A percentile compares a stretch with the other conserved stretches of the same genome.
Evolutionary conservation across 2,113 vertebrate genomes (phyloP).

Genomic region (Tylochromis polylepis): DNA sequence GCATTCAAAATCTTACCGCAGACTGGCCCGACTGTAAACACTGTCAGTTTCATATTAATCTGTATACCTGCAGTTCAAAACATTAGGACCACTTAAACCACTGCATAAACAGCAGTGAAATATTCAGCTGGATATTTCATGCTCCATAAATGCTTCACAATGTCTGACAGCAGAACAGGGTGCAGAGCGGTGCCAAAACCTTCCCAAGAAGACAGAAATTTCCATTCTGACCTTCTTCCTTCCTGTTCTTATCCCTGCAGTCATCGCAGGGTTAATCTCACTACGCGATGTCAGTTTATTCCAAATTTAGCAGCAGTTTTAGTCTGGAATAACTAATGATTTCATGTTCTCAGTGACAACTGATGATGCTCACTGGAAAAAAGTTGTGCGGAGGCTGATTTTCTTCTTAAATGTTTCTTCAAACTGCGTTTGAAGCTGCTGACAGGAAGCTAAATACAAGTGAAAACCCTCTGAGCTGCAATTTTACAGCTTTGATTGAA

Average conservation of each 20-base stretch:
- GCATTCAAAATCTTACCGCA: not conserved
- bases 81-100: not conserved
- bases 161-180: not conserved
- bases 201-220: not conserved
- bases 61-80: not conserved
- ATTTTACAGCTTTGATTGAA: not conserved
- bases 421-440: not conserved
- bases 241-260: fast-evolving
- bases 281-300: not conserved
- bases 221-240: not conserved
- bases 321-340: not conserved
- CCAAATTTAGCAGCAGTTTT: not conserved
- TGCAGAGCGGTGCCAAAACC: not conserved
- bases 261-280: not conserved
- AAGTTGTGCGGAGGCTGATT: not conserved
- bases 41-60: not conserved
- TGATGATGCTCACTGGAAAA: not conserved
- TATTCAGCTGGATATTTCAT: not conserved
- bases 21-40: not conserved
- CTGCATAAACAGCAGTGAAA: not conserved
- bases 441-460: not conserved
- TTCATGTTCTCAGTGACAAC: not conserved
- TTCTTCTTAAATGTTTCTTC: not conserved
- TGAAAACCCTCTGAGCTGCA: not conserved
- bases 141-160: not conserved